Base-by-base conservation (phyloP, 2,113 vertebrate genomes). In the Atlantisia rogersi region DNA sequence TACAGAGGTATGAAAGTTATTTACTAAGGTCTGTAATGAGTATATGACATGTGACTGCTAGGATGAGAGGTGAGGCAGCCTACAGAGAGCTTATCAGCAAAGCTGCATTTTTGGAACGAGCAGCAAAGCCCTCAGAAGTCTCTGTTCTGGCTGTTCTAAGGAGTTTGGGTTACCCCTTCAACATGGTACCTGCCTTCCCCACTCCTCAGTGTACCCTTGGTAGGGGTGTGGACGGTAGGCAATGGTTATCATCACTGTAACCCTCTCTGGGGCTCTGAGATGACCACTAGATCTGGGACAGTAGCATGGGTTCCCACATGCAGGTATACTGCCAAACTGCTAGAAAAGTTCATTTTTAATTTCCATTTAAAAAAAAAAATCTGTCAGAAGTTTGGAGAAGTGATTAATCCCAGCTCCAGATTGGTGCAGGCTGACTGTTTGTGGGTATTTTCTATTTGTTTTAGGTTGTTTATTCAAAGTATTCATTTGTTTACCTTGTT, bases 401-500 rank as follows among this genome's bases (percentile, higher is more conserved):
- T 69, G 53, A 86, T 79, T 76, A 84, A 94, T 73, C 44, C 20
- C 29, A 88, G 20, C 48, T 91, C 64, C 69, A 92, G 80, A 84
- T 9, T 89, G 32, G 35, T 82, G 35, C 56, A 84, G 35, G 26
- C 20, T 88, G 82, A 42, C 18, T 86, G 80, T 55, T 62, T 80
- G 35, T 39, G 35, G 8, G 4, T 11, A 13, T 44, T 63, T 42
- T 3, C 39, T 86, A 84, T 88, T 96, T 95, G 84, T 94, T 92
- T 94, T 77, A 81, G 56, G 29, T 78, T 97, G 90, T 93, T 96
- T 95, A 90, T 91, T 90, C 82, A 50, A 95, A 92, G 74, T 76
- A 83, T 95, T 97, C 96, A 93, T 97, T 98, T 97, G 93, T 97
- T 98, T 97, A 96, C 59, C 79, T 94, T 70, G 81, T 94, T 98